Conservation (phyloP, 2,888 invertebrate species). For the Agonum fuliginosum region DNA sequence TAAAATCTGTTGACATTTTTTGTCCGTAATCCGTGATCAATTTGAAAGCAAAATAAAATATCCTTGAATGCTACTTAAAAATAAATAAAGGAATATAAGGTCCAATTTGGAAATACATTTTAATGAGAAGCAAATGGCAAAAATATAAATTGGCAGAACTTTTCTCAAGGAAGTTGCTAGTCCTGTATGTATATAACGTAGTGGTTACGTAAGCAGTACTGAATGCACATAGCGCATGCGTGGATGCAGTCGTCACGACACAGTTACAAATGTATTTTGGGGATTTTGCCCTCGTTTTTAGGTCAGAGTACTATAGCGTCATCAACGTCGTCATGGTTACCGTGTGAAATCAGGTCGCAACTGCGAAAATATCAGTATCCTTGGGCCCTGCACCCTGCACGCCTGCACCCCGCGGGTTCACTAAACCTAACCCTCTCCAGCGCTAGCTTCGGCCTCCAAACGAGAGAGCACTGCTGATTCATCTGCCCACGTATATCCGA, state of each 20-base stretch:
- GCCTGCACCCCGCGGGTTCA: background rate
- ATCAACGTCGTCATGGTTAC: slow-evolving; percentile 56
- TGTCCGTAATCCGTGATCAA: no score
- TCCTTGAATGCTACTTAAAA: no score
- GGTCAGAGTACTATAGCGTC: slow-evolving; percentile 59
- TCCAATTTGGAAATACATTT: no score
- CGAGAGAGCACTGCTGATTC: no score
- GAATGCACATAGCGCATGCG: slow-evolving; percentile 3
- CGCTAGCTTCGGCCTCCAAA: no score
- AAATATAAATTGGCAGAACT: background rate
- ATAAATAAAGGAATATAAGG: no score
- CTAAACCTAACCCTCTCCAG: no score
- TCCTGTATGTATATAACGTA: background rate
- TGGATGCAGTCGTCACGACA: slow-evolving; percentile 21
- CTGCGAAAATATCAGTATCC: slow-evolving; percentile 51
- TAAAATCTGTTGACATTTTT: no score
- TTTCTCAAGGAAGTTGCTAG: background rate
- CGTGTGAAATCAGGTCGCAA: slow-evolving; percentile 50
- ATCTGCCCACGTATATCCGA: no score
- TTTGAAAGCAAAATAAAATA: no score
- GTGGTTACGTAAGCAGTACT: slow-evolving; percentile 19
- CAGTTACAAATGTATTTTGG: slow-evolving; percentile 42
- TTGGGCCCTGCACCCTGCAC: slow-evolving; percentile 31
- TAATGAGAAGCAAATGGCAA: no score
- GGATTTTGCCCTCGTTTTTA: slow-evolving; percentile 54